Conservation (phyloP, 1,140 invertebrate genomes). For the Idris sp. region DNA sequence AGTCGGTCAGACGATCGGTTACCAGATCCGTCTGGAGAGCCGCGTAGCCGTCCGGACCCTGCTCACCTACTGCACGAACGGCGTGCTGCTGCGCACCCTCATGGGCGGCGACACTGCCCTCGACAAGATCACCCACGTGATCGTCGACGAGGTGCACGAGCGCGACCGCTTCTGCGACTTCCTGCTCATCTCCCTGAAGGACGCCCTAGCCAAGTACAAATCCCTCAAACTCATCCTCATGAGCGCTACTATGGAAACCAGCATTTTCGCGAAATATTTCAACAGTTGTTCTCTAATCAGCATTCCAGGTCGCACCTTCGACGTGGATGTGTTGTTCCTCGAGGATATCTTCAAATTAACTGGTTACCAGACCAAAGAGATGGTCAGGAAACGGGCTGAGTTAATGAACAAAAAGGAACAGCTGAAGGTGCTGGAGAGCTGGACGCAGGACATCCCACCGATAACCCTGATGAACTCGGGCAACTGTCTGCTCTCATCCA, state of each 20-base stretch:
- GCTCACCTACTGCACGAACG: constrained; percentile 94
- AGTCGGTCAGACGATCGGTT: constrained; percentile 93
- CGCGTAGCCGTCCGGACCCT: constrained; percentile 88
- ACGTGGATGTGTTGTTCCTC: constrained; percentile 88
- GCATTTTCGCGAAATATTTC: constrained; percentile 91
- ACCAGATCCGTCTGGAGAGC: constrained; percentile 94
- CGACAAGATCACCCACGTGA: constrained; percentile 88
- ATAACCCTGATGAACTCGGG: constrained; percentile 43
- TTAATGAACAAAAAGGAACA: constrained; percentile 77
- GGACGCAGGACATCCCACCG: constrained; percentile 71
- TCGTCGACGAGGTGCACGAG: constrained; percentile 97
- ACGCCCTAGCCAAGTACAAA: constrained; percentile 85
- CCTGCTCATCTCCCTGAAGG: constrained; percentile 89
- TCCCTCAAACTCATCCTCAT: constrained; percentile 92
- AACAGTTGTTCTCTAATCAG: constrained; percentile 86
- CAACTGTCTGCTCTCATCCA: constrained; percentile 64
- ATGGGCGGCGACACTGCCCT: constrained; percentile 86
- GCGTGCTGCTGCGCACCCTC: constrained; percentile 90
- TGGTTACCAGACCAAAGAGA: constrained; percentile 84
- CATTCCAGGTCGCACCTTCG: constrained; percentile 88
- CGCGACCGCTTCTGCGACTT: constrained; percentile 96
- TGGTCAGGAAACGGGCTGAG: constrained; percentile 78
- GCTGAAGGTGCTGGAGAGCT: constrained; percentile 76
- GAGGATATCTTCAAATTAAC: constrained; percentile 89
- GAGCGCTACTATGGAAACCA: constrained; percentile 94